phyloP scores from a whole-genome alignment of 2,797 vertebrate species.

The Sparus aurata region DNA sequence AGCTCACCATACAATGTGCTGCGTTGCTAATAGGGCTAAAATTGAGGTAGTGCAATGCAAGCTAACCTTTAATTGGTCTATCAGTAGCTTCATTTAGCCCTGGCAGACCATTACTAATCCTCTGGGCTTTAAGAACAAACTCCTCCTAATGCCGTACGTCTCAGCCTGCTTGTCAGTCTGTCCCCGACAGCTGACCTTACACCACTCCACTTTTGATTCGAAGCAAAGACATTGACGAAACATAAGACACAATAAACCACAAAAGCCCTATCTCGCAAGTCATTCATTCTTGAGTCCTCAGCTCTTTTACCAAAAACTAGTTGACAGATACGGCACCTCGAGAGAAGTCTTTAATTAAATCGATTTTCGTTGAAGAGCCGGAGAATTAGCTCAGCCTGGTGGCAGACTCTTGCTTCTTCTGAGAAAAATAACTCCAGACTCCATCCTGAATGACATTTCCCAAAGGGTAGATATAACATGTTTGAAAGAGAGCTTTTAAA shows the following conservation, averaged over 20 bases:
- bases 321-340: slow-evolving; percentile 13
- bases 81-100: slow-evolving; percentile 61
- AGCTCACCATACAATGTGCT: slow-evolving; percentile 5
- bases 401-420: slow-evolving; percentile 5
- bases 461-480: background rate
- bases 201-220: slow-evolving; percentile 34
- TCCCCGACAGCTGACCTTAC: slow-evolving; percentile 45
- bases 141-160: slow-evolving; percentile 52
- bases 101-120: slow-evolving; percentile 64
- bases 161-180: slow-evolving; percentile 46
- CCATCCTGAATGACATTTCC: background rate
- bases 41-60: slow-evolving; percentile 41
- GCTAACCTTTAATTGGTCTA: slow-evolving; percentile 59
- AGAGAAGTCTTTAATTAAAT: slow-evolving; percentile 10
- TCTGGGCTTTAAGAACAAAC: slow-evolving; percentile 54
- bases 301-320: slow-evolving; percentile 6
- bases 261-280: slow-evolving; percentile 4
- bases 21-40: slow-evolving; percentile 34
- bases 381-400: background rate
- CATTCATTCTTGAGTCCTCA: slow-evolving; percentile 22
- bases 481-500: background rate
- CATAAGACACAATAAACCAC: slow-evolving; percentile 19
- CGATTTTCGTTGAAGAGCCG: slow-evolving; percentile 4
- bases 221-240: slow-evolving; percentile 15
- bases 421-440: background rate